Conservation (phyloP, 2,888 invertebrate species). For the Diaperis boleti region DNA sequence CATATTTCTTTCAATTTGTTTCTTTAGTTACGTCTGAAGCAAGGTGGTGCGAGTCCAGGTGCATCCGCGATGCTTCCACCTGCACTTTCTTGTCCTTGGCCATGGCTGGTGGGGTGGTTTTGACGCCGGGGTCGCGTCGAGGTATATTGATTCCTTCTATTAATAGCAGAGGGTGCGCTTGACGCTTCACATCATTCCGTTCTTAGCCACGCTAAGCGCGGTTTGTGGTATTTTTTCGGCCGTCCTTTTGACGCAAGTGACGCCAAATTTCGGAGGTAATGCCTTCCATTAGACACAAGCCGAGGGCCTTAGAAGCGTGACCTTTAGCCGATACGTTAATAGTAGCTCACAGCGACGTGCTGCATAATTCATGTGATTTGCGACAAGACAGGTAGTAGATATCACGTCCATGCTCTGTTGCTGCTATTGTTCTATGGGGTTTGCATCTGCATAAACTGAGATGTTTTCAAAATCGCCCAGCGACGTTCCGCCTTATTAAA, state of each 20-base stretch:
- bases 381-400: conserved; percentile 25
- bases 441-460: conserved; percentile 4
- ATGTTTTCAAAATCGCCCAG: background rate
- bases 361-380: conserved; percentile 38
- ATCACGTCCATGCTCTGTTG: conserved; percentile 15
- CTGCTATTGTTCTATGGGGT: conserved; percentile 12
- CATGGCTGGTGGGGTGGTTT: conserved; percentile 34
- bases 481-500: conserved; percentile 22
- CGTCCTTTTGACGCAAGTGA: conserved; percentile 2
- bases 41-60: background rate
- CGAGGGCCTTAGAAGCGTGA: background rate
- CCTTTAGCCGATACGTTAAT: conserved; percentile 22
- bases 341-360: conserved; percentile 25
- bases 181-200: conserved; percentile 50
- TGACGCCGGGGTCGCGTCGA: conserved; percentile 48
- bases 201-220: conserved; percentile 45
- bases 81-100: conserved; percentile 37
- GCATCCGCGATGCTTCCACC: conserved; percentile 31
- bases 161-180: conserved; percentile 55
- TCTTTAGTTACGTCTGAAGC: background rate
- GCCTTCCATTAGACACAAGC: background rate
- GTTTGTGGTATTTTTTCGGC: conserved; percentile 32
- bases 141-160: conserved; percentile 58
- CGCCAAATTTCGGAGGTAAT: background rate
- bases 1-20: too few relatives aligned